Evolutionary conservation across 2,113 vertebrate species (phyloP).

Genomic region (Zosterops borbonicus): DNA sequence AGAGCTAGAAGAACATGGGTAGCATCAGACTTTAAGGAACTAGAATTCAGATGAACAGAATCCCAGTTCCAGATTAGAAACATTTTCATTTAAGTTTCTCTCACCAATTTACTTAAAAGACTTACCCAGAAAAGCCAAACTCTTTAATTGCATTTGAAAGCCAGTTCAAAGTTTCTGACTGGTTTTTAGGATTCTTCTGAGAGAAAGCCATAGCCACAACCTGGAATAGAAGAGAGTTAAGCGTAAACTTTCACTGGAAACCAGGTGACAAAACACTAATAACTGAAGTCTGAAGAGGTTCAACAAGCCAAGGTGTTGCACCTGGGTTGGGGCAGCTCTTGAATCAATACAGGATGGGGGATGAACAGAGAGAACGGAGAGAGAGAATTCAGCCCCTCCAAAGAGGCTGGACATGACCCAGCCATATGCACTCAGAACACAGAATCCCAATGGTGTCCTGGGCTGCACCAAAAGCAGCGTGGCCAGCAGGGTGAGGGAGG

Average conservation of each 20-base stretch:
- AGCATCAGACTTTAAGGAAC: not conserved
- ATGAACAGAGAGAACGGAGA: not conserved
- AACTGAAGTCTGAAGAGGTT: not conserved
- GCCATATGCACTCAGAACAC: not conserved
- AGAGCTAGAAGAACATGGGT: too few species aligned
- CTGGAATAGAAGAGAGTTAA: conserved; percentile 66
- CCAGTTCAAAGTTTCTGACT: conserved; percentile 96
- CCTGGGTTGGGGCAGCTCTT: not conserved
- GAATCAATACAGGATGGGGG: not conserved
- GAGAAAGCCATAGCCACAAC: conserved; percentile 91
- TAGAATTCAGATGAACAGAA: not conserved
- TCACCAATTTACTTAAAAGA: not conserved
- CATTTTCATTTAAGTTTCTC: not conserved
- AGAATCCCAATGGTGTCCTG: not conserved
- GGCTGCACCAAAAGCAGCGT: not conserved
- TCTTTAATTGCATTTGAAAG: conserved; percentile 96
- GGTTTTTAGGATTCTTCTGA: conserved; percentile 99
- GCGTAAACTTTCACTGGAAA: not conserved
- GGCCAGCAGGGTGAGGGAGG: not conserved
- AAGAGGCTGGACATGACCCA: not conserved
- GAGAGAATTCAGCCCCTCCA: not conserved
- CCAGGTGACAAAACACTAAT: not conserved
- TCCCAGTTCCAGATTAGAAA: not conserved
- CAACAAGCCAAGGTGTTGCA: not conserved
- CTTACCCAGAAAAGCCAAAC: conserved; percentile 96